Evolutionary conservation across 1,140 invertebrate species (phyloP).

Genomic region (Mycetomoellerius zeteki): DNA sequence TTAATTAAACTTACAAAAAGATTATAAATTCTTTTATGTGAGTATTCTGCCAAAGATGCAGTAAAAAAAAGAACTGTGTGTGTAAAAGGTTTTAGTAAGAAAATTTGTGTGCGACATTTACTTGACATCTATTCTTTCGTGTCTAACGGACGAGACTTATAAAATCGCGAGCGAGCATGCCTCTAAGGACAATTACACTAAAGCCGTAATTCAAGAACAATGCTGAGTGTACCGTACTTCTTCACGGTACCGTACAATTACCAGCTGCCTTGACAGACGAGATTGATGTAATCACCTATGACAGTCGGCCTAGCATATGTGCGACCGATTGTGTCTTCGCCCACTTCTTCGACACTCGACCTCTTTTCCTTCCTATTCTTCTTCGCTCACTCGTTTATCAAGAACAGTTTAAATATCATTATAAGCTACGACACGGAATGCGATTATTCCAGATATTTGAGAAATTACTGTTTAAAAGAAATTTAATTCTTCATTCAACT

Average conservation of each 20-base stretch:
- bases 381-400: neutral
- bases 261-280: conserved; percentile 53
- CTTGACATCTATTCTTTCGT: neutral
- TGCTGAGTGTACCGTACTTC: conserved; percentile 55
- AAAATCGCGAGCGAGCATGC: conserved; percentile 16
- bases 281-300: conserved; percentile 66
- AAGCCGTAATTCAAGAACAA: conserved; percentile 51
- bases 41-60: neutral
- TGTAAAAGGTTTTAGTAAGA: neutral
- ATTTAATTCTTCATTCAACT: neutral
- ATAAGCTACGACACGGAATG: neutral
- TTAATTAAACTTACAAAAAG: neutral
- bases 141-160: conserved; percentile 30
- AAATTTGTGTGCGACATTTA: neutral
- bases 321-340: conserved; percentile 38
- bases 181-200: neutral
- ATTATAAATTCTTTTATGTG: neutral
- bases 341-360: neutral
- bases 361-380: neutral
- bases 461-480: neutral
- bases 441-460: neutral
- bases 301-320: conserved; percentile 56
- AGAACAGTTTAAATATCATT: neutral
- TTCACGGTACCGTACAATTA: conserved; percentile 65
- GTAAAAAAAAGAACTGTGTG: neutral